Evolutionary conservation across 2,797 vertebrate species (phyloP), one percentile per base, ranked within the genome.

Genomic region (Enteromius viviparus): DNA sequence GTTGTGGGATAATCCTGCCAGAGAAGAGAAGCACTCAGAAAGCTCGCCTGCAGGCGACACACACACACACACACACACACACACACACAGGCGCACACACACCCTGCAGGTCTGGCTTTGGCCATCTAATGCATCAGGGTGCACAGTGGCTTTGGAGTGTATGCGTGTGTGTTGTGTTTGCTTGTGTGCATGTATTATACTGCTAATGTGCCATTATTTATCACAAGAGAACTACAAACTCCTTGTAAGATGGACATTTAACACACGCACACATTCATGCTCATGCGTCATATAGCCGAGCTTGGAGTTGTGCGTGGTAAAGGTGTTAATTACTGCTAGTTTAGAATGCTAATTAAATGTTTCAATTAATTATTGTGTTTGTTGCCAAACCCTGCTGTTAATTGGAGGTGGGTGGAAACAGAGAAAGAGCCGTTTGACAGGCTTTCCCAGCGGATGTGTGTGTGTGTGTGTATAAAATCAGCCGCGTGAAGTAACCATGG

Each of bases 311-410:
- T 92, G 89, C 85, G 90, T 89, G 90, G 88, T 94, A 96, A 96
- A 95, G 92, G 94, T 95, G 94, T 96, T 97, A 96, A 97, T 98
- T 97, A 96, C 94, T 91, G 91, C 94, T 94, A 91, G 94, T 94
- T 94, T 95, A 94, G 70, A 90, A 94, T 94, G 95, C 95, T 96
- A 96, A 96, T 96, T 95, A 94, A 96, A 94, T 92, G 94, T 95
- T 95, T 94, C 94, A 94, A 94, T 94, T 95, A 95, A 94, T 94
- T 92, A 85, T 70, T 83, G 88, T 90, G 93, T 95, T 94, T 94
- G 93, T 94, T 94, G 93, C 94, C 94, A 95, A 94, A 89, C 83
- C 90, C 90, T 90, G 92, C 86, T 91, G 81, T 93, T 94, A 95
- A 95, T 94, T 94, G 93, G 93, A 88, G 88, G 92, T 51, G 84